Conservation (phyloP, 1,140 invertebrate genomes). For the Drosophila miranda region DNA sequence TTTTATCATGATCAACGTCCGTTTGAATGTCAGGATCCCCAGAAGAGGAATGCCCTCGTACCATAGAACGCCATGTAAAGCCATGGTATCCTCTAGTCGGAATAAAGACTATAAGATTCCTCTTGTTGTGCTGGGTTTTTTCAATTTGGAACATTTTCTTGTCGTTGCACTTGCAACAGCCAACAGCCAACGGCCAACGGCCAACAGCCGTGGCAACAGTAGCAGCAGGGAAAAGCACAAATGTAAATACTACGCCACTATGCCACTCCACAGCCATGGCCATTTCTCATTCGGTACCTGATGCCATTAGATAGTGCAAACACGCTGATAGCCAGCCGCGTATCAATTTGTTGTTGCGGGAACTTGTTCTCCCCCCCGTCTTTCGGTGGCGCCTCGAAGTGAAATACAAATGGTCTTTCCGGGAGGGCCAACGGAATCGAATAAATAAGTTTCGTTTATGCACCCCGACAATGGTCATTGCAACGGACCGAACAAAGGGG, state of each 20-base stretch:
- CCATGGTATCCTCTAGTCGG: no score
- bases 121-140: conserved; percentile 15
- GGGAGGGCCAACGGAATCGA: conserved; percentile 38
- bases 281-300: conserved; percentile 62
- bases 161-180: no score
- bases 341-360: conserved; percentile 54
- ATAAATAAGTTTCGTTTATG: conserved; percentile 66
- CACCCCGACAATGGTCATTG: conserved; percentile 29
- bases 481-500: not conserved
- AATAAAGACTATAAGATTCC: no score
- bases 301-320: conserved; percentile 65
- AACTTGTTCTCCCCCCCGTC: conserved; percentile 26
- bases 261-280: conserved; percentile 14
- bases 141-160: conserved; percentile 33
- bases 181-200: no score
- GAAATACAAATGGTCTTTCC: conserved; percentile 23
- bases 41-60: no score
- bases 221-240: conserved; percentile 44
- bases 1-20: no score
- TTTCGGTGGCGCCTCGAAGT: conserved; percentile 24
- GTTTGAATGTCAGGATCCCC: no score
- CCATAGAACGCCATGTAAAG: no score
- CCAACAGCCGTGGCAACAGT: no score
- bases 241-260: conserved; percentile 54
- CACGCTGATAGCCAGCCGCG: conserved; percentile 49